These are phyloP conservation scores for Drosophila anomalata DNA, from an alignment of 2,888 invertebrate species.

Conservation along the genomic window DNA sequence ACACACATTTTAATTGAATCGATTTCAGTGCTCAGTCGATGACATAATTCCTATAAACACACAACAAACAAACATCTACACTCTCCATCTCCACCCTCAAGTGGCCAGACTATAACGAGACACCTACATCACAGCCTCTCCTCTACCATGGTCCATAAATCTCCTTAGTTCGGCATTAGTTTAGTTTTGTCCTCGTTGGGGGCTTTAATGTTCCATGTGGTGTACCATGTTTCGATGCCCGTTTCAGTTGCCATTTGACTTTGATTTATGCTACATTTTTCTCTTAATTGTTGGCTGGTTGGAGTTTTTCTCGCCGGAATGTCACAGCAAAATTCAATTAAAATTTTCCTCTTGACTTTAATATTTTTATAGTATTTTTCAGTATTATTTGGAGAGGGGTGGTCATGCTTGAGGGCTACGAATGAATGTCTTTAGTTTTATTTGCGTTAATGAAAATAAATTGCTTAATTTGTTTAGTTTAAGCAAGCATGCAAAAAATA, in stretches of 20 bases:
- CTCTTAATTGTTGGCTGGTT: conserved; percentile 31
- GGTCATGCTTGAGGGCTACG: conserved; percentile 57
- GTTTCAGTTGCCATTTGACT: conserved; percentile 54
- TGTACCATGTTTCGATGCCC: conserved; percentile 13
- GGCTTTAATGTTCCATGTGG: conserved; percentile 8
- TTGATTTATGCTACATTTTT: conserved; percentile 66
- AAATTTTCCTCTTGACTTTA: conserved; percentile 13
- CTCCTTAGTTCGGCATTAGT: conserved; percentile 29
- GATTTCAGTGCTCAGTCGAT: conserved; percentile 34
- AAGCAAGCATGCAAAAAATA: conserved; percentile 38
- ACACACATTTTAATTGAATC: conserved; percentile 68
- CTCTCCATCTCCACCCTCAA: conserved; percentile 35
- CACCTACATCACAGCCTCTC: conserved; percentile 16
- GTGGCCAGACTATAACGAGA: conserved; percentile 18
- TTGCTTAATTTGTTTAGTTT: conserved; percentile 70
- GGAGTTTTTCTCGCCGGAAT: conserved; percentile 32
- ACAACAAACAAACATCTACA: conserved; percentile 1
- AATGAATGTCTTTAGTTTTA: conserved; percentile 51
- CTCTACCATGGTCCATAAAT: conserved; percentile 23
- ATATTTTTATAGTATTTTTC: conserved; percentile 10
- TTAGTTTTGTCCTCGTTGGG: conserved; percentile 11
- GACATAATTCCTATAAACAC: conserved; percentile 37
- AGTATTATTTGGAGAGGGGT: not conserved
- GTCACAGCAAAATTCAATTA: conserved; percentile 42
- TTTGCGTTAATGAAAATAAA: conserved; percentile 73